Conservation (phyloP, 2,888 invertebrate genomes). For the Branchellion lobata region DNA sequence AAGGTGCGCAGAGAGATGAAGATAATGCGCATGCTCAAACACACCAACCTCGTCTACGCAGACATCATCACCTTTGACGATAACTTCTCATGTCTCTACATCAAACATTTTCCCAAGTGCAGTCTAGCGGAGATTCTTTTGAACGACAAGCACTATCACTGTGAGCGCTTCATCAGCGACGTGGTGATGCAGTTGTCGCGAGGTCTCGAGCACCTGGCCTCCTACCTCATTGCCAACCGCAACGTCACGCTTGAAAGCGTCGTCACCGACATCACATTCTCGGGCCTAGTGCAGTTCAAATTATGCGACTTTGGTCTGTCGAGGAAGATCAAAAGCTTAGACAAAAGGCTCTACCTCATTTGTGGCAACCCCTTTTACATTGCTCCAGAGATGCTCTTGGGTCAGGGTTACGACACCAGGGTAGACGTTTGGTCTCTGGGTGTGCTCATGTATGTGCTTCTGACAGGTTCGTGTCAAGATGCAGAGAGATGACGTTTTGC, state of each 20-base stretch:
- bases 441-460: constrained; percentile 29
- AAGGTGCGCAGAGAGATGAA: constrained; percentile 22
- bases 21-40: constrained; percentile 16
- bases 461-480: constrained; percentile 19
- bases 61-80: constrained; percentile 6
- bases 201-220: constrained; percentile 12
- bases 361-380: constrained; percentile 36
- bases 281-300: neutral
- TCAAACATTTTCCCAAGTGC: constrained; percentile 27
- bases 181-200: constrained; percentile 11
- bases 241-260: constrained; percentile 35
- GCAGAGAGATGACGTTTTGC: too few relatives aligned
- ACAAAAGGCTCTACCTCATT: constrained; percentile 5
- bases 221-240: neutral
- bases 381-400: constrained; percentile 32
- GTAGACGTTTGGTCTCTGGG: constrained; percentile 36
- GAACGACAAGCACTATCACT: constrained; percentile 17
- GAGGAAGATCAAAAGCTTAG: constrained; percentile 13
- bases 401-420: constrained; percentile 26
- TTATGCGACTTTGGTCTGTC: constrained; percentile 38
- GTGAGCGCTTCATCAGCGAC: constrained; percentile 21
- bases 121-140: neutral
- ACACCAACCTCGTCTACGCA: constrained; percentile 15
- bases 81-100: neutral
- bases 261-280: neutral